Conservation (phyloP, 2,113 vertebrate species). For the Bubo bubo region DNA sequence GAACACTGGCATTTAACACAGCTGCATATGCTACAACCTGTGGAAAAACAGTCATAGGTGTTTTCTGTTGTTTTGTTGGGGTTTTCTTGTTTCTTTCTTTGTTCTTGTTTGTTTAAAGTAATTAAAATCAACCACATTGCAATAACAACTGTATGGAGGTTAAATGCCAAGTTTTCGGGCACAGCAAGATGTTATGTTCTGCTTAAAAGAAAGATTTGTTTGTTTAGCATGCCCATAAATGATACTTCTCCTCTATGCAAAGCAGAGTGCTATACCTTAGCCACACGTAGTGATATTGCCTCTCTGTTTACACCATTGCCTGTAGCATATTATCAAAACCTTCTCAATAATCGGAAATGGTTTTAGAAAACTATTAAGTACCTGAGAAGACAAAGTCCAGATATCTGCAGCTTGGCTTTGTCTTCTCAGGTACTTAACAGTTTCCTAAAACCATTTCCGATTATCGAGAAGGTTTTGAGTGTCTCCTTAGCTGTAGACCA, state of each 20-base stretch:
- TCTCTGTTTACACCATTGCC: not conserved
- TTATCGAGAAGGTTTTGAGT: not conserved
- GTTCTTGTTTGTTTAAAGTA: not conserved
- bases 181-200: not conserved
- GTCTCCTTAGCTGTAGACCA: not conserved
- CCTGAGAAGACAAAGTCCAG: not conserved
- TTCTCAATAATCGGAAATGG: not conserved
- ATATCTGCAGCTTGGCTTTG: not conserved
- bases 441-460: not conserved
- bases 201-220: not conserved
- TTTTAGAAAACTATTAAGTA: not conserved
- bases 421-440: not conserved
- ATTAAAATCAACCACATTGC: not conserved
- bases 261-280: not conserved
- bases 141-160: not conserved
- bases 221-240: not conserved
- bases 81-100: not conserved
- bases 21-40: not conserved
- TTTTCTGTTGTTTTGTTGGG: too few relatives aligned
- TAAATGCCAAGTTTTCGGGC: not conserved
- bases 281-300: fast-evolving
- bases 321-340: not conserved
- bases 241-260: not conserved
- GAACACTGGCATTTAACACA: not conserved
- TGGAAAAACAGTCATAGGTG: not conserved